Conservation (phyloP, 2,113 vertebrate species). For the Pedionomus torquatus region DNA sequence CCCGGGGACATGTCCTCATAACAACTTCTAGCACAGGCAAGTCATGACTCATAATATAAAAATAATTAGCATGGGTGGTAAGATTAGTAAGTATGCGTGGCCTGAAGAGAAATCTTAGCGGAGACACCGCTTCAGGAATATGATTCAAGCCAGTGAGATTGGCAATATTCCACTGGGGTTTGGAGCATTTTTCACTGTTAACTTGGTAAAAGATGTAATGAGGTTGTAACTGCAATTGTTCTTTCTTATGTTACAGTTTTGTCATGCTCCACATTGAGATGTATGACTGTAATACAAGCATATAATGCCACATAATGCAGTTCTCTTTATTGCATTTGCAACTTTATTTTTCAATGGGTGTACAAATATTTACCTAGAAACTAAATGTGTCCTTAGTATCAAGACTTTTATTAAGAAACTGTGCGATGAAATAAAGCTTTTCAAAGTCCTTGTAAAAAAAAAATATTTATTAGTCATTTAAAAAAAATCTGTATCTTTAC, state of each 20-base stretch:
- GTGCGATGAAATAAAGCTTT: constrained; percentile 13
- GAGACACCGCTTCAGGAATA: not conserved
- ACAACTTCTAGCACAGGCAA: not conserved
- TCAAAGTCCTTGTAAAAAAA: not conserved
- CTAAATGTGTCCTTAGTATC: not conserved
- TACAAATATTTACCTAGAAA: constrained; percentile 45
- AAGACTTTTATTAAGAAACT: not conserved
- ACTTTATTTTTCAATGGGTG: constrained; percentile 24
- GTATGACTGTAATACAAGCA: constrained; percentile 4
- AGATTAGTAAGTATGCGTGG: not conserved
- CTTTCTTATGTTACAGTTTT: constrained; percentile 19
- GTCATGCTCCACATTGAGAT: constrained; percentile 46
- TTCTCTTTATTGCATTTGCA: not conserved
- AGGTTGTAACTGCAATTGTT: constrained; percentile 35
- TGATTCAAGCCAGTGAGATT: not conserved
- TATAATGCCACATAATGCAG: not conserved
- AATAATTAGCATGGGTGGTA: not conserved
- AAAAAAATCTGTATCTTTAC: not conserved
- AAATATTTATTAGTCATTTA: not conserved
- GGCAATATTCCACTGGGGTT: not conserved
- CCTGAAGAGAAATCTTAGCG: not conserved
- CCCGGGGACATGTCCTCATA: not conserved
- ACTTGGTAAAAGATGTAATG: constrained; percentile 41
- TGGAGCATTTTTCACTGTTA: constrained; percentile 33
- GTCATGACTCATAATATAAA: not conserved